Percentiles rank a stretch among this genome's conserved stretches.
phyloP scores from a whole-genome alignment of 2,797 vertebrate species.

The Coracias cyanogaster region DNA sequence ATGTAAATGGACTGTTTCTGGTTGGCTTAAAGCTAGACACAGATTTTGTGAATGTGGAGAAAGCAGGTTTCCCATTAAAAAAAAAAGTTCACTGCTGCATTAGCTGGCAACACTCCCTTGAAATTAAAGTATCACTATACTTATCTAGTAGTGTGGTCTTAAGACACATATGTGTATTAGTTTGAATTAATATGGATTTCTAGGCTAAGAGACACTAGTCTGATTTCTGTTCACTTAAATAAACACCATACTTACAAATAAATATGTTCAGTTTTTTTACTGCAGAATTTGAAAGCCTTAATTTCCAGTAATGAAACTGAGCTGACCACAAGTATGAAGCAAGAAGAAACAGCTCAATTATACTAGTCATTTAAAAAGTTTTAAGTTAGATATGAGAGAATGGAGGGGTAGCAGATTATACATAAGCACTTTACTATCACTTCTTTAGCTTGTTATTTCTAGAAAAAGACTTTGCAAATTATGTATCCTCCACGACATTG shows the following conservation, averaged over 20 bases:
- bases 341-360: background rate
- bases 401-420: background rate
- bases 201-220: background rate
- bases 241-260: background rate
- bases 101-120: background rate
- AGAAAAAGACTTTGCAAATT: background rate
- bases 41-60: background rate
- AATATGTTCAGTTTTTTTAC: background rate
- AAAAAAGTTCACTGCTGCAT: background rate
- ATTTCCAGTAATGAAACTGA: background rate
- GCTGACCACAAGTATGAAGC: background rate
- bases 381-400: background rate
- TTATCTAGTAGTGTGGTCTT: background rate
- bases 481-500: background rate
- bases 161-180: background rate
- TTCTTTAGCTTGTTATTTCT: background rate
- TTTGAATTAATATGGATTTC: background rate
- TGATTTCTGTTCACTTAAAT: background rate
- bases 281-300: background rate
- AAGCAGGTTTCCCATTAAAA: background rate
- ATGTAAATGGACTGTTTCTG: constrained; percentile 1
- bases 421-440: background rate
- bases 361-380: background rate
- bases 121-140: background rate
- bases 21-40: background rate